phyloP scores from a whole-genome alignment of 2,113 vertebrate genomes.

The Daubentonia madagascariensis region DNA sequence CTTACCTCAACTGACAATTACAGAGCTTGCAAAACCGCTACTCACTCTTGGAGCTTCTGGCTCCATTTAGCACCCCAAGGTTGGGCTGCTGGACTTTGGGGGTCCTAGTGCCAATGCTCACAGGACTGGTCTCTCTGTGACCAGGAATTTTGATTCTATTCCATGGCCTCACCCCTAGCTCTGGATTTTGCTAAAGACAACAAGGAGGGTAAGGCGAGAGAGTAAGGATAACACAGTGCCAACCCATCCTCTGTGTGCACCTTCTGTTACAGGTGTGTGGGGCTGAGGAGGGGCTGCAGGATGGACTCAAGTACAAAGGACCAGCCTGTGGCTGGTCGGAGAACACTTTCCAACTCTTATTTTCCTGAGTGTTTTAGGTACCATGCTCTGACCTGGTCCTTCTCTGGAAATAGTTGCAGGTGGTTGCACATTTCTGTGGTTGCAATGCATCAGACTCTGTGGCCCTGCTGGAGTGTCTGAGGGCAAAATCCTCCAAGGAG shows the following conservation, averaged over 20 bases:
- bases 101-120: rapidly evolving
- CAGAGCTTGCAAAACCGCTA: background rate
- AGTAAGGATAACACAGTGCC: too few species aligned
- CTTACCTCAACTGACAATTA: background rate
- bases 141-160: background rate
- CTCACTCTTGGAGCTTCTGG: background rate
- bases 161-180: background rate
- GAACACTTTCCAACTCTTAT: background rate
- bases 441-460: slow-evolving; percentile 73
- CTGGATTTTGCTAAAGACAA: background rate
- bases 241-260: background rate
- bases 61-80: background rate
- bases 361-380: background rate
- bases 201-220: background rate
- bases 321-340: background rate
- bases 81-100: background rate
- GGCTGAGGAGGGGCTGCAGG: background rate
- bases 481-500: slow-evolving; percentile 77
- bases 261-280: rapidly evolving
- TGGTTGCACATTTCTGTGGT: slow-evolving; percentile 75
- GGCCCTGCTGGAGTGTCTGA: slow-evolving; percentile 84
- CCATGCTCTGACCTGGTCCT: background rate
- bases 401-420: slow-evolving; percentile 73
- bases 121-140: background rate
- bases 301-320: background rate